Evolutionary conservation across 2,888 invertebrate species (phyloP).

Genomic region (Gymnosoma rotundatum): DNA sequence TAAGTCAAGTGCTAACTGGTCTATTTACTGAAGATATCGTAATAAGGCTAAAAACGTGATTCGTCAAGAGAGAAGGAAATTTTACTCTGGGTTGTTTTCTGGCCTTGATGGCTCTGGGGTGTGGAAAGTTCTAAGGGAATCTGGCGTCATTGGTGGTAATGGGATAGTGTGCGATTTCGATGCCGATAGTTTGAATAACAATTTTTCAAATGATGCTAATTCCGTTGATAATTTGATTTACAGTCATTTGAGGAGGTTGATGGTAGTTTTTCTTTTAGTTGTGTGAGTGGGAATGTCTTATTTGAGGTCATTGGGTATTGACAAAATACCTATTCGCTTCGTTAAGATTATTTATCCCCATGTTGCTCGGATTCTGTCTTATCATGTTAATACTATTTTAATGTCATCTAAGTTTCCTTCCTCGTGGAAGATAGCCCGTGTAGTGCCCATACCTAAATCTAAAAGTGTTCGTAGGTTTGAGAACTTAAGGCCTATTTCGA

Average conservation of each 20-base stretch:
- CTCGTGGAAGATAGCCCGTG: not conserved
- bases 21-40: not conserved
- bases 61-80: not conserved
- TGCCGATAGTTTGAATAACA: not conserved
- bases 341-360: not conserved
- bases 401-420: not conserved
- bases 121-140: too few species aligned
- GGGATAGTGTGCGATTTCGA: not conserved
- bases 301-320: not conserved
- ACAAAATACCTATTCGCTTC: not conserved
- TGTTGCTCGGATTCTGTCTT: not conserved
- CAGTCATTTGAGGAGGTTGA: not conserved
- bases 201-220: too few species aligned
- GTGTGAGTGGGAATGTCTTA: not conserved
- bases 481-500: not conserved
- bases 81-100: not conserved
- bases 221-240: not conserved
- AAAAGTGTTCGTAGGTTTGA: not conserved
- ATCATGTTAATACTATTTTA: not conserved
- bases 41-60: not conserved
- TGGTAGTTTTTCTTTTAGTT: not conserved
- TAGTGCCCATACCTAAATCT: not conserved
- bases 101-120: not conserved
- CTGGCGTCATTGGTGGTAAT: not conserved
- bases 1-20: not conserved